Percentiles rank a stretch among this genome's conserved stretches.
Conservation (phyloP, 1,140 invertebrate species). For the Drosophila baimaii region DNA sequence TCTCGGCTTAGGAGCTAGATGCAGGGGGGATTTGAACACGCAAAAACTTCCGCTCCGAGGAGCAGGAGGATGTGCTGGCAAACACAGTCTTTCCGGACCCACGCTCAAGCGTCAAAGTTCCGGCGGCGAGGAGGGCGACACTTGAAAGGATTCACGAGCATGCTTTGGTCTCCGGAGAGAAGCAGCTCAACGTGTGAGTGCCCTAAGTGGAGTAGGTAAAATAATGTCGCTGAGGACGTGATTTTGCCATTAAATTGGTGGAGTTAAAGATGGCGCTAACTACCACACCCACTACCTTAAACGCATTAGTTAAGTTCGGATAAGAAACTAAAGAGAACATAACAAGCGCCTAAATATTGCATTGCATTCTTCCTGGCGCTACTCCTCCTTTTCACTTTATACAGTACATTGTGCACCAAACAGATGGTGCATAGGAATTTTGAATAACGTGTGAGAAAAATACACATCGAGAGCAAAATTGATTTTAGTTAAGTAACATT, state of each 20-base stretch:
- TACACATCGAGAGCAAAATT: too few relatives aligned
- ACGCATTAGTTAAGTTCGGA: background rate
- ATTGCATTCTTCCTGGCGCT: background rate
- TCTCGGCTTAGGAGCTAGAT: conserved; percentile 35
- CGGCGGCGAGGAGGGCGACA: background rate
- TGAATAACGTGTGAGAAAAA: too few relatives aligned
- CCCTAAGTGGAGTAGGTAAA: conserved; percentile 2
- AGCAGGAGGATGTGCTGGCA: conserved; percentile 6
- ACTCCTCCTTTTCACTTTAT: background rate
- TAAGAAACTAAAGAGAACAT: background rate
- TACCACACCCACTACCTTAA: background rate
- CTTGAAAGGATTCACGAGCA: conserved; percentile 1
- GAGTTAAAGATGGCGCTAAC: background rate
- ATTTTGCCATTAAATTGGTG: conserved; percentile 1
- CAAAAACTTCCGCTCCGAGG: conserved; percentile 19
- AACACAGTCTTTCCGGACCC: conserved; percentile 16
- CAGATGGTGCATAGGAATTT: too few relatives aligned
- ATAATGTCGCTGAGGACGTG: conserved; percentile 3
- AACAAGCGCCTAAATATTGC: too few relatives aligned
- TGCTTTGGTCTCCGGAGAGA: conserved; percentile 3
- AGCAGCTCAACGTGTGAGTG: background rate
- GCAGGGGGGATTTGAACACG: conserved; percentile 25
- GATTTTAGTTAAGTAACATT: too few relatives aligned
- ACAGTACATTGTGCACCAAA: background rate
- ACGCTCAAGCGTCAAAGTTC: background rate